phyloP scores from a whole-genome alignment of 2,888 invertebrate genomes.

The Malthinus flaveolus region DNA sequence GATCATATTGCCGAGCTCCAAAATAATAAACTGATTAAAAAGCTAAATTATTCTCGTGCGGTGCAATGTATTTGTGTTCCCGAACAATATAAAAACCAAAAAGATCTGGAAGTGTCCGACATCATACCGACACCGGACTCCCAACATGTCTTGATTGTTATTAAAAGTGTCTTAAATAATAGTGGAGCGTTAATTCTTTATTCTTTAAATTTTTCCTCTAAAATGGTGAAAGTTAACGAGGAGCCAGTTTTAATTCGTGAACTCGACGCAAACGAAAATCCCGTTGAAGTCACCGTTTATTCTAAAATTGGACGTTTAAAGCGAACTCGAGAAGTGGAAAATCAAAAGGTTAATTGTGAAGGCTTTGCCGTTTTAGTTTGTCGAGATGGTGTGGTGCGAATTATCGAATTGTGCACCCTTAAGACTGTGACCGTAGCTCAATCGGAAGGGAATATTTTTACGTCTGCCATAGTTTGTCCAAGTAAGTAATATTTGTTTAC shows the following conservation, averaged over 20 bases:
- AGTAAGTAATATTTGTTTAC: constrained; percentile 59
- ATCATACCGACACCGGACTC: constrained; percentile 72
- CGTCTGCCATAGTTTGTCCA: constrained; percentile 83
- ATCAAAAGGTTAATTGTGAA: constrained; percentile 44
- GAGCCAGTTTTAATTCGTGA: constrained; percentile 65
- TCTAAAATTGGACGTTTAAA: constrained; percentile 56
- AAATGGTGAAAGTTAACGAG: constrained; percentile 60
- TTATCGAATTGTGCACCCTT: constrained; percentile 73
- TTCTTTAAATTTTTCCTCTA: constrained; percentile 57
- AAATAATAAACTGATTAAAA: constrained; percentile 46
- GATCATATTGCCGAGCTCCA: constrained; percentile 54
- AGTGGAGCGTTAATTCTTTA: constrained; percentile 61
- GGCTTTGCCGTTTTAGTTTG: constrained; percentile 75
- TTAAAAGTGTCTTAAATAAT: constrained; percentile 46
- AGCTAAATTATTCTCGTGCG: constrained; percentile 55
- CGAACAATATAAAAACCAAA: constrained; percentile 54
- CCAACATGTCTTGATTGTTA: constrained; percentile 66
- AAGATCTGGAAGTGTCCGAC: constrained; percentile 62
- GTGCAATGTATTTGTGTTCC: constrained; percentile 64
- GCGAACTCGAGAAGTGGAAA: constrained; percentile 23
- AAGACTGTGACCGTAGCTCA: constrained; percentile 69
- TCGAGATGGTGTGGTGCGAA: constrained; percentile 72
- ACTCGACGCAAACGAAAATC: constrained; percentile 66
- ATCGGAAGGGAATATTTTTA: constrained; percentile 71
- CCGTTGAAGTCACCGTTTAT: constrained; percentile 70